Evolutionary conservation across 2,888 invertebrate genomes (phyloP).

Genomic region (Stomorhina lunata): DNA sequence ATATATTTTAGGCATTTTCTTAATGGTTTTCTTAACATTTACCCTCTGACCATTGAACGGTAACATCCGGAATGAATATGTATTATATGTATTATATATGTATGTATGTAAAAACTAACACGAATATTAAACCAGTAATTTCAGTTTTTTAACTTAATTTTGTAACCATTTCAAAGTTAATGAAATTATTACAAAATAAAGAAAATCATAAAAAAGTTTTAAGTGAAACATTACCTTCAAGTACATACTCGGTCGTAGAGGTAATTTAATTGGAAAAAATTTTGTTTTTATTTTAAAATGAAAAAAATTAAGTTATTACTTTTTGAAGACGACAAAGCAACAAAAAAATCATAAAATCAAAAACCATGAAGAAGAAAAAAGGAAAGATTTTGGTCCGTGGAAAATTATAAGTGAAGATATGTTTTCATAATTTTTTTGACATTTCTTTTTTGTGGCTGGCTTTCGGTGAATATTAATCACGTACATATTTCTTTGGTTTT

Average conservation of each 20-base stretch:
- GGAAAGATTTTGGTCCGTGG: constrained; percentile 46
- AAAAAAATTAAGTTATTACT: constrained; percentile 3
- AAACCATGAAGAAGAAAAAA: too few species aligned
- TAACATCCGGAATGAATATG: constrained; percentile 46
- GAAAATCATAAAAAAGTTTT: constrained; percentile 14
- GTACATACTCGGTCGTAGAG: background rate
- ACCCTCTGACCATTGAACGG: constrained; percentile 60
- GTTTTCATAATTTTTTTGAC: constrained; percentile 39
- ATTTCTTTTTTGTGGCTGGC: constrained; percentile 4
- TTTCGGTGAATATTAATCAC: background rate
- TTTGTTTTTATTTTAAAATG: constrained; percentile 15
- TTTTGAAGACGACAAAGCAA: background rate
- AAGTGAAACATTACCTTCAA: background rate
- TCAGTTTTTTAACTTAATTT: constrained; percentile 6
- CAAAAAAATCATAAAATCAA: constrained; percentile 37
- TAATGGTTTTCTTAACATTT: constrained; percentile 53
- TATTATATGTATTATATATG: background rate
- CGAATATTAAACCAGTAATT: background rate
- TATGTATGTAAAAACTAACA: background rate
- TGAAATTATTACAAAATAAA: constrained; percentile 33
- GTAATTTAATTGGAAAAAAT: constrained; percentile 19
- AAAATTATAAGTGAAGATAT: constrained; percentile 23
- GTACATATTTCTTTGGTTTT: constrained; percentile 2
- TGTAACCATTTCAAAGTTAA: constrained; percentile 21
- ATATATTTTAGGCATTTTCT: constrained; percentile 2